Evolutionary conservation across 2,797 vertebrate species (phyloP).

Genomic region (Spinibarbus caldwelli): DNA sequence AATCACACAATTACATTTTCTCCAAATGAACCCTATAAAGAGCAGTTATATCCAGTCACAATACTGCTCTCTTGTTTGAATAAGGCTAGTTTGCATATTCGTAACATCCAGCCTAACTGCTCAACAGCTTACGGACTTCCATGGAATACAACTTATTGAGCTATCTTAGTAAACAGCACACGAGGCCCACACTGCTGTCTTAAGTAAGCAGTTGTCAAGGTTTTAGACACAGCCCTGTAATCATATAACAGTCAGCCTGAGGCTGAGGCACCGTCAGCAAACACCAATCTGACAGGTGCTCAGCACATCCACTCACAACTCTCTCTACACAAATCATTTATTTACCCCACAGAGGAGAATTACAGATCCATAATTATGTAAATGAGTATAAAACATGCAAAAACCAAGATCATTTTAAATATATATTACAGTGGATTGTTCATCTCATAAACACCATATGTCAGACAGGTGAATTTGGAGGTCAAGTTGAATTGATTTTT

Average conservation of each 20-base stretch:
- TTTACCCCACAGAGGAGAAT: constrained; percentile 9
- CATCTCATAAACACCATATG: not conserved
- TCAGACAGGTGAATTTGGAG: not conserved
- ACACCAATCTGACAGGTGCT: constrained; percentile 28
- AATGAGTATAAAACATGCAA: not conserved
- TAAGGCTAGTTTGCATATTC: constrained; percentile 59
- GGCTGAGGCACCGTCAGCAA: not conserved
- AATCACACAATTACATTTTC: not conserved
- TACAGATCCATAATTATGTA: not conserved
- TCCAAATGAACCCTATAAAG: not conserved
- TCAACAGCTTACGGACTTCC: constrained; percentile 41
- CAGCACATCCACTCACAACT: not conserved
- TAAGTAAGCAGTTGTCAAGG: not conserved
- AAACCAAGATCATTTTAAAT: not conserved
- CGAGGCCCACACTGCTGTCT: not conserved
- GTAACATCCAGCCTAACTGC: constrained; percentile 52
- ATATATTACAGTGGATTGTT: not conserved
- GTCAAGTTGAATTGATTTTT: not conserved
- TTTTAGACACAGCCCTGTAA: constrained; percentile 27
- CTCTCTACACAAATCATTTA: not conserved
- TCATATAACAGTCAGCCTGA: constrained; percentile 33
- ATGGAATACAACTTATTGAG: constrained; percentile 24
- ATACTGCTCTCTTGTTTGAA: constrained; percentile 48
- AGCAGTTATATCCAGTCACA: constrained; percentile 22
- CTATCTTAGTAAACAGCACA: not conserved